Conservation (phyloP, 2,797 vertebrate species). For the Crenichthys baileyi region DNA sequence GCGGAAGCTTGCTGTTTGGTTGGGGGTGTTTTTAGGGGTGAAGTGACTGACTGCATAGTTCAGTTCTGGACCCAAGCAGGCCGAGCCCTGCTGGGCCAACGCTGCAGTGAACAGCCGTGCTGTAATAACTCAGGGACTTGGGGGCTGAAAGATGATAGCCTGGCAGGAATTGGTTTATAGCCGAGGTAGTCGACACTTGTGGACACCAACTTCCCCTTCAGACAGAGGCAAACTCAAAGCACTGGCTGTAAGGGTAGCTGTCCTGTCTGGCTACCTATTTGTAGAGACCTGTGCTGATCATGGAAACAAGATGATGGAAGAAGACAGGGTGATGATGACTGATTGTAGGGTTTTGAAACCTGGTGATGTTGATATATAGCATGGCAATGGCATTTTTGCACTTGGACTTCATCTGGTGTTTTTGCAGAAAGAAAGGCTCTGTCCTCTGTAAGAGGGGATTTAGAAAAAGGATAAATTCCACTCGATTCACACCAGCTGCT, state of each 20-base stretch:
- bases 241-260: slow-evolving; percentile 76
- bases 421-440: slow-evolving; percentile 53
- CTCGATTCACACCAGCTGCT: slow-evolving; percentile 67
- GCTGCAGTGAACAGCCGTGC: slow-evolving; percentile 64
- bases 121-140: slow-evolving; percentile 76
- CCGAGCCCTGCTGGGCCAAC: slow-evolving; percentile 51
- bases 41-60: slow-evolving; percentile 45
- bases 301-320: slow-evolving; percentile 60
- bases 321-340: slow-evolving; percentile 61
- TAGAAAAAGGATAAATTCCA: slow-evolving; percentile 53
- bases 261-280: slow-evolving; percentile 76
- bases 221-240: slow-evolving; percentile 74
- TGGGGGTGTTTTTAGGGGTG: slow-evolving; percentile 23
- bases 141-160: slow-evolving; percentile 80
- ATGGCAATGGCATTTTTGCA: slow-evolving; percentile 40
- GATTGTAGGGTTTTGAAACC: slow-evolving; percentile 55
- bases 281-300: slow-evolving; percentile 48
- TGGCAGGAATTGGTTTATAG: slow-evolving; percentile 78
- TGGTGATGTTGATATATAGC: slow-evolving; percentile 61
- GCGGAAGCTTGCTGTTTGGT: slow-evolving; percentile 58
- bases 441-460: slow-evolving; percentile 55
- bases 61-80: slow-evolving; percentile 42
- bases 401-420: slow-evolving; percentile 54
- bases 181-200: slow-evolving; percentile 64
- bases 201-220: slow-evolving; percentile 74